Percentiles rank a stretch among this genome's conserved stretches.
Evolutionary conservation across 2,797 vertebrate species (phyloP).

Genomic region (Nasua narica): DNA sequence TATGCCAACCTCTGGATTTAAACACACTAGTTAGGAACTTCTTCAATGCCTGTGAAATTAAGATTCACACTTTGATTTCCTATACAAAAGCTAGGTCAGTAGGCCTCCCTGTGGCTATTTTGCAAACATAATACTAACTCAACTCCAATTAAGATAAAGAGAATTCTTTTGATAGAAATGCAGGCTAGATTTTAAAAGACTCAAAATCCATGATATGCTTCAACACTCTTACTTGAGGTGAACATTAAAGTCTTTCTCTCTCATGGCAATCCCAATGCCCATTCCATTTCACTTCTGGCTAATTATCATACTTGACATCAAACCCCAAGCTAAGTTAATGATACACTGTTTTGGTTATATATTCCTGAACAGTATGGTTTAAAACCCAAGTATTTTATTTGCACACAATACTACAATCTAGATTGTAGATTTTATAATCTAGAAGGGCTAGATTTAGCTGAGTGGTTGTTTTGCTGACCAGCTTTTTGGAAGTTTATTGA

Average conservation of each 20-base stretch:
- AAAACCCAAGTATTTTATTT: slow-evolving; percentile 12
- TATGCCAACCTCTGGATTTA: slow-evolving; percentile 43
- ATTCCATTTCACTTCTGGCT: slow-evolving; percentile 37
- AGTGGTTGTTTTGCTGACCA: not conserved
- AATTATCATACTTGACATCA: slow-evolving; percentile 57
- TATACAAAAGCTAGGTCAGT: slow-evolving; percentile 66
- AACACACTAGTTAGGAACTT: slow-evolving; percentile 23
- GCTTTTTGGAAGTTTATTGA: not conserved
- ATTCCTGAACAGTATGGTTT: not conserved
- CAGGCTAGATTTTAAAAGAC: slow-evolving; percentile 65
- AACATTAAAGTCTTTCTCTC: slow-evolving; percentile 59
- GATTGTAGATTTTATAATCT: not conserved
- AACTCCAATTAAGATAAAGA: slow-evolving; percentile 74
- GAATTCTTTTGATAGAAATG: slow-evolving; percentile 68
- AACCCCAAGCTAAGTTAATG: slow-evolving; percentile 51
- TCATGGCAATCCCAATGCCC: slow-evolving; percentile 31
- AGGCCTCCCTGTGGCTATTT: slow-evolving; percentile 67
- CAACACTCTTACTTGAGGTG: slow-evolving; percentile 66
- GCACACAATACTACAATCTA: not conserved
- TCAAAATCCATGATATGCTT: slow-evolving; percentile 61
- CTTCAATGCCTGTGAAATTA: slow-evolving; percentile 56
- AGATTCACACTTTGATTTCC: slow-evolving; percentile 66
- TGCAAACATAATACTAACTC: slow-evolving; percentile 66
- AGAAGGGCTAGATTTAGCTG: not conserved
- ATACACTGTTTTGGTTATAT: not conserved